These are phyloP conservation scores for Standfussiana lucernea DNA, from an alignment of 2,888 invertebrate genomes.

Conservation along the genomic window DNA sequence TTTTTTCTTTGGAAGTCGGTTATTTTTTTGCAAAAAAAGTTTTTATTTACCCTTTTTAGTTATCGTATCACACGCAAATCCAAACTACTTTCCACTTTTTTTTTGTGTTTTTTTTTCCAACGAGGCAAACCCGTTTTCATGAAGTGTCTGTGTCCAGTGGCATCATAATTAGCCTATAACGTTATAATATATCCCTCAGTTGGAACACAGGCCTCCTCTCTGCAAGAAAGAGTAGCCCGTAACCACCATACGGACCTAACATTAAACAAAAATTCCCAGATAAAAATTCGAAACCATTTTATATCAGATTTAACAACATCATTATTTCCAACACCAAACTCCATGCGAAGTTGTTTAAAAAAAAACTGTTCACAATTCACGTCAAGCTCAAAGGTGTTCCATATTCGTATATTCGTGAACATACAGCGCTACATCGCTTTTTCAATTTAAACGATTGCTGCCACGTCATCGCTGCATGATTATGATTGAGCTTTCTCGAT, in stretches of 20 bases:
- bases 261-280: neutral
- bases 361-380: neutral
- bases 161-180: neutral
- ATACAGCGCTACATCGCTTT: slow-evolving; percentile 34
- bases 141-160: neutral
- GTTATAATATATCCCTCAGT: no score
- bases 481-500: slow-evolving; percentile 37
- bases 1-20: no score
- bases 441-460: slow-evolving; percentile 48
- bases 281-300: neutral
- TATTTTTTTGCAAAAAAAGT: no score
- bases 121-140: no score
- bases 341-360: neutral
- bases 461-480: slow-evolving; percentile 50
- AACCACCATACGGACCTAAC: neutral
- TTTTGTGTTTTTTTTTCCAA: no score
- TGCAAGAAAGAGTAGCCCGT: neutral
- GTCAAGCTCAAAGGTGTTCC: slow-evolving; percentile 25
- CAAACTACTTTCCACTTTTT: no score
- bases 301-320: neutral
- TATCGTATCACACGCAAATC: no score
- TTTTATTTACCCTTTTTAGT: no score
- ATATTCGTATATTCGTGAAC: slow-evolving; percentile 1
- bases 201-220: neutral
- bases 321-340: neutral